phyloP scores from a whole-genome alignment of 2,113 vertebrate species.

The Acrocephalus kingi region DNA sequence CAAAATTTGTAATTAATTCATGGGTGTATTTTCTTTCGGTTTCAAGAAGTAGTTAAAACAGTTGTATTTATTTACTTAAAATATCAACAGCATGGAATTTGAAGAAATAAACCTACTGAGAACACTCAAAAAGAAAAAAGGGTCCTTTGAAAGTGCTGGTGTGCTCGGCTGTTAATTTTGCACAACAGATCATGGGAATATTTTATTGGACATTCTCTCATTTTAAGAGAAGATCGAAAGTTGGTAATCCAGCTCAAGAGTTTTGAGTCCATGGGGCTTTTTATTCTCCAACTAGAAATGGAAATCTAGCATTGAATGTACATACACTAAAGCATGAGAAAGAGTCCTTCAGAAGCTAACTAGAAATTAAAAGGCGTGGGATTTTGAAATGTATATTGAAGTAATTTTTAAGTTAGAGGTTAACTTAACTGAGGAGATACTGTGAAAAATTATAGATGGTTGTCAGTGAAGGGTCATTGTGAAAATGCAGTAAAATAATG shows the following conservation, averaged over 20 bases:
- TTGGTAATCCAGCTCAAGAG: neutral
- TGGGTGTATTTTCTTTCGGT: neutral
- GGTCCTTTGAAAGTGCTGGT: neutral
- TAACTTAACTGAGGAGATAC: neutral
- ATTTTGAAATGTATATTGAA: neutral
- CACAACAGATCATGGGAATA: neutral
- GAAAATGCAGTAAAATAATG: neutral
- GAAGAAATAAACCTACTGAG: neutral
- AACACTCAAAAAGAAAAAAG: neutral
- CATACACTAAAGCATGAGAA: neutral
- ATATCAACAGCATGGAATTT: neutral
- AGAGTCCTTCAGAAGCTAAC: neutral
- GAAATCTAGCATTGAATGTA: neutral
- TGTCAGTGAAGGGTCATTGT: neutral
- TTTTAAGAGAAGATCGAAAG: neutral
- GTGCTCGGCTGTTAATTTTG: neutral
- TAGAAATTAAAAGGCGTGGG: neutral
- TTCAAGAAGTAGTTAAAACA: slow-evolving; percentile 1
- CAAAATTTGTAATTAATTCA: neutral
- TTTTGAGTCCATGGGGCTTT: neutral
- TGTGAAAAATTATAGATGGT: neutral
- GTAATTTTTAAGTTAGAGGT: neutral
- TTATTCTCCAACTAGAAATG: neutral
- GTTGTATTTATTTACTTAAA: slow-evolving; percentile 30
- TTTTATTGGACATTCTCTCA: neutral